These are phyloP conservation scores for Iguana delicatissima DNA, from an alignment of 2,797 vertebrate species.

Conservation along the genomic window DNA sequence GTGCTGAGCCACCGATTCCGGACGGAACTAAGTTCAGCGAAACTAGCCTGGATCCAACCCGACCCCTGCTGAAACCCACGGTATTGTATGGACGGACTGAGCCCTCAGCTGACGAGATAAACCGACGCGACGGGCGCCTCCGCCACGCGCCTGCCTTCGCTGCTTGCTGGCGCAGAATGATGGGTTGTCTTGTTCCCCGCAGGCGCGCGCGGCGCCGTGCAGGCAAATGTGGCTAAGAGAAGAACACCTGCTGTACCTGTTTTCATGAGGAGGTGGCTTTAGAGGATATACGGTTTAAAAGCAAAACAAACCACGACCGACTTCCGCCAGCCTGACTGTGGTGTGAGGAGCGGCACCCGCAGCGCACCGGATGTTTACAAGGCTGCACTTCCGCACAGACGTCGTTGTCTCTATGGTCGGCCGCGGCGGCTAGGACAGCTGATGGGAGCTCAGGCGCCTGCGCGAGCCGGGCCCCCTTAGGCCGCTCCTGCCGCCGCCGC, in stretches of 20 bases:
- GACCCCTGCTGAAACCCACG: no score
- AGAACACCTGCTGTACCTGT: background rate
- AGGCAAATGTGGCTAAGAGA: no score
- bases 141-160: background rate
- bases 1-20: background rate
- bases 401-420: slow-evolving; percentile 43
- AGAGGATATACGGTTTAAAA: no score
- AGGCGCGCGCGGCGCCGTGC: background rate
- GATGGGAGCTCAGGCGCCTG: slow-evolving; percentile 56
- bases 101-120: background rate
- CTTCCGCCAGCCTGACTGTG: no score
- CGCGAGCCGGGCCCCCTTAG: slow-evolving; percentile 63
- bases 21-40: background rate
- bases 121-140: background rate
- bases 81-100: background rate
- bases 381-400: background rate
- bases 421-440: background rate
- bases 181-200: no score
- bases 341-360: background rate
- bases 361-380: slow-evolving; percentile 51
- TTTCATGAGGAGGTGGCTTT: no score
- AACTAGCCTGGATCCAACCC: no score
- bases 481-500: slow-evolving; percentile 24
- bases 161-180: background rate
- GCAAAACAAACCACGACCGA: no score